Conservation (phyloP, 2,888 invertebrate species). For the Taphrorychus bicolor region DNA sequence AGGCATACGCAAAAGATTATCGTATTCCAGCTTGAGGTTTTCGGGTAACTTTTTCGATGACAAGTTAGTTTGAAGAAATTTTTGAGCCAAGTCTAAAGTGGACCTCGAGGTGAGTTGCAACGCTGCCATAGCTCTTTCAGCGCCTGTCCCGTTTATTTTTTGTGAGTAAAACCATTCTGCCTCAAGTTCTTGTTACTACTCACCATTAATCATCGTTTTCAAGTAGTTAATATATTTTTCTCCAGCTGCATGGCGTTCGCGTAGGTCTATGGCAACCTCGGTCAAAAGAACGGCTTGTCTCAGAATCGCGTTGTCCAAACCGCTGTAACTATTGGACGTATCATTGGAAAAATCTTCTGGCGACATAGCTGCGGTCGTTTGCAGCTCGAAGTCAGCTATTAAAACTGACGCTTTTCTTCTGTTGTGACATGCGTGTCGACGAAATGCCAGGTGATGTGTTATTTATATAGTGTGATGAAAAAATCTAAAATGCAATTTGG, state of each 20-base stretch:
- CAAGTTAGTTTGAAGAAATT: slow-evolving; percentile 48
- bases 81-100: slow-evolving; percentile 55
- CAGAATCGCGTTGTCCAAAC: slow-evolving; percentile 10
- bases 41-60: slow-evolving; percentile 24
- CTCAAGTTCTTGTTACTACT: background rate
- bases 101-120: slow-evolving; percentile 55
- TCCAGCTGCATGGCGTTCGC: slow-evolving; percentile 54
- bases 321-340: too few species aligned
- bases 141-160: too few species aligned
- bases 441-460: too few species aligned
- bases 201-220: slow-evolving; percentile 51
- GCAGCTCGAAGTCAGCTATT: too few species aligned
- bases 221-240: slow-evolving; percentile 58
- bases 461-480: too few species aligned
- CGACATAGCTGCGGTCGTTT: too few species aligned
- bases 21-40: slow-evolving; percentile 49
- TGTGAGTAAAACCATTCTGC: background rate
- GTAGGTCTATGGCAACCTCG: slow-evolving; percentile 56
- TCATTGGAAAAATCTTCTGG: background rate
- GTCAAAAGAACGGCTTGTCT: slow-evolving; percentile 55
- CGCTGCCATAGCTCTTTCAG: slow-evolving; percentile 54
- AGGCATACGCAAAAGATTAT: slow-evolving; percentile 19
- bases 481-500: too few species aligned
- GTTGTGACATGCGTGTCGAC: too few species aligned
- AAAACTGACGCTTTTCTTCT: too few species aligned